phyloP scores from a whole-genome alignment of 2,113 vertebrate genomes.

The Amazona guildingii region DNA sequence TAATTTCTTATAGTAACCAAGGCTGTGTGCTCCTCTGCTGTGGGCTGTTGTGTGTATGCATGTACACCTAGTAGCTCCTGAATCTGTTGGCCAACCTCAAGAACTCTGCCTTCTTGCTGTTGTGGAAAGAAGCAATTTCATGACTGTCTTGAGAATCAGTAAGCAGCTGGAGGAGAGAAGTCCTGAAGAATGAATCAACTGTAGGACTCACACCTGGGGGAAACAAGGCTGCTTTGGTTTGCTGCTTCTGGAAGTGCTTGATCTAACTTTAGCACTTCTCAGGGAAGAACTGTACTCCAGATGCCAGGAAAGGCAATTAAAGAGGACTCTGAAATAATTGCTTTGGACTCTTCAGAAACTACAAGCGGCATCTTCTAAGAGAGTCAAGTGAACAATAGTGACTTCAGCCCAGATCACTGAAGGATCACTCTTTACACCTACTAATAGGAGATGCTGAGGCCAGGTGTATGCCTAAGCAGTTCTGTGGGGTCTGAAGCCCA shows the following conservation, averaged over 20 bases:
- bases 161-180: background rate
- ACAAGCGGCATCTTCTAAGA: background rate
- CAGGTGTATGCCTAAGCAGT: background rate
- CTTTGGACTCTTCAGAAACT: conserved; percentile 21
- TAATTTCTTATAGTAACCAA: background rate
- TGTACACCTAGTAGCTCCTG: background rate
- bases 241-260: background rate
- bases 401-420: background rate
- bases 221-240: background rate
- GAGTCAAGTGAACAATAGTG: background rate
- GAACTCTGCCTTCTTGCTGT: background rate
- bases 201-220: background rate
- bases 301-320: background rate
- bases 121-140: background rate
- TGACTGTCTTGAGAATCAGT: background rate
- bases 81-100: background rate
- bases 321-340: background rate
- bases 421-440: background rate
- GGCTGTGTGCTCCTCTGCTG: background rate
- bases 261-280: conserved; percentile 13
- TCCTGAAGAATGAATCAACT: background rate
- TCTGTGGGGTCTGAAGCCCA: background rate
- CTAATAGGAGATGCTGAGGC: background rate
- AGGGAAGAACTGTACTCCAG: conserved; percentile 3
- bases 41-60: rapidly evolving